Base-by-base conservation (phyloP, 2,888 invertebrate genomes). In the Frankliniella intonsa region DNA sequence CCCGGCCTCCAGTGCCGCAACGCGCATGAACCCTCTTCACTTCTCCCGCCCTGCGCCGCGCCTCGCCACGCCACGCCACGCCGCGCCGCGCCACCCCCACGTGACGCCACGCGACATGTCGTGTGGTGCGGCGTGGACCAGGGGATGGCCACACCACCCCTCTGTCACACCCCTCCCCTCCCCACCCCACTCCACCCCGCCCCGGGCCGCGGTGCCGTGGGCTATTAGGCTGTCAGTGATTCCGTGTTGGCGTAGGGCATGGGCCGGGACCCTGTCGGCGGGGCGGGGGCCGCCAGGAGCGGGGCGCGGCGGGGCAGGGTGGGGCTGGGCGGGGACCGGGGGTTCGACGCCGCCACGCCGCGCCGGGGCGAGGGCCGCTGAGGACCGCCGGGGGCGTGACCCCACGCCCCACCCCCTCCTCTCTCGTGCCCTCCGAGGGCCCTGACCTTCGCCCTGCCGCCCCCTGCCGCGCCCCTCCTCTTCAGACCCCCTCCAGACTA, bases 211-310 rank as follows among this genome's bases (percentile, higher is more conserved):
- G 62, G 19, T 17, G 62, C 62, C 62, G 17, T 17, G 62, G 1
- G 19, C 14, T n/a, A 62, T 62, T 62, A 62, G n/a, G 62, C 62
- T n/a, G 62, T 7, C 62, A 14, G 62, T 62, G 62, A 62, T 62
- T 62, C 62, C 62, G 62, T n/a, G 62, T 62, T 62, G 62, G 62
- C 62, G 62, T 62, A 62, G 62, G 62, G 62, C 62, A 62, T 17
- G 62, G 55, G 17, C 62, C 62, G 8, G 62, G 38, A 38, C 38
- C 3, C 38, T 38, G 2, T 2, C 5, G 38, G 38, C 38, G 38
- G 38, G 38, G 38, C 38, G 38, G 38, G 38, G 38, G 38, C 3
- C 38, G 5, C 38, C 38, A 5, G 38, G 38, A 5, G 38, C 38
- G 5, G 38, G 5, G 38, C 3, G 38, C 3, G 38, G 38, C 38